Base-by-base conservation (phyloP, 1,140 invertebrate genomes). In the Triops longicaudatus region DNA sequence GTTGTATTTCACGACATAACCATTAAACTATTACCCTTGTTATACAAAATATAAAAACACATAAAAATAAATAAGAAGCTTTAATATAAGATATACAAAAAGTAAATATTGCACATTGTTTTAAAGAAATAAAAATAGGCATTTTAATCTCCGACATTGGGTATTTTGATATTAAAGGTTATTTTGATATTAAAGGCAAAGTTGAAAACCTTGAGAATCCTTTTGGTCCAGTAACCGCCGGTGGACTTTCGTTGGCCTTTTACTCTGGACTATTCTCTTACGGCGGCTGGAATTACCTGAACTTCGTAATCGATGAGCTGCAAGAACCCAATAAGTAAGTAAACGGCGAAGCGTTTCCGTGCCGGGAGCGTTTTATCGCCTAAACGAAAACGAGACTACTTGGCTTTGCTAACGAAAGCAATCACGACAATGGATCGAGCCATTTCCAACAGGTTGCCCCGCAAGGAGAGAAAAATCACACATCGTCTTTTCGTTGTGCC, bases 191-290 rank as follows among this genome's bases (percentile, higher is more conserved):
- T 83, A 77, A 82, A 92, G 91, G 90, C 77, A 85, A 91, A 80
- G 85, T 86, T 4, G 87, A 92, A 79, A 88, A 93, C 81, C 94
- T 95, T 78, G 86, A 87, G 41, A 85, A 87, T 81, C 81, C 91
- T 0, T 95, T 93, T 83, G 88, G 91, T 26, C 42, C 74, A 4
- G 28, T 72, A 10, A 72, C 78, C 76, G 79, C 86, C 12, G 85
- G 85, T 11, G 85, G 85, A 72, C 82, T 96, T 77, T 90, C 93
- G 0, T 84, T 96, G 72, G 93, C 94, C 0, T 96, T 97, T 81
- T 97, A 97, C 84, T 93, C 93, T 0, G 95, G 76, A 14, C 86
- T 98, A 1, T 98, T 98, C 87, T 95, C 96, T n/a, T 98, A 97
- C 84, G 94, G 95, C 73, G 96, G 96, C 71, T 98, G 93, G 93